phyloP scores from a whole-genome alignment of 2,888 invertebrate genomes.

The Callimorpha dominula region DNA sequence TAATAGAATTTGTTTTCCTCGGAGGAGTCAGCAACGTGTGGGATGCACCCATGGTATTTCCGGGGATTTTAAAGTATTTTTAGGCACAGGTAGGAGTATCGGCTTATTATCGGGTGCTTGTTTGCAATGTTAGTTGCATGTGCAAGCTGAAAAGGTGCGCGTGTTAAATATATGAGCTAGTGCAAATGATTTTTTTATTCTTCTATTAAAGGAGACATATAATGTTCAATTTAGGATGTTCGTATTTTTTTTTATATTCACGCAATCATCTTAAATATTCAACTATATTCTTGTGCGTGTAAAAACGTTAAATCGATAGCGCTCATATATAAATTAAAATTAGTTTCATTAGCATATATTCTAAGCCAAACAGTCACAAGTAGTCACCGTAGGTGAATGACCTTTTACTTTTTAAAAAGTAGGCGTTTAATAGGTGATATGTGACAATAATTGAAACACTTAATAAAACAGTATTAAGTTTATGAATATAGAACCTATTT shows the following conservation, averaged over 20 bases:
- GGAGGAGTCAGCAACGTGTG: no score
- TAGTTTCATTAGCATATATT: slow-evolving; percentile 32
- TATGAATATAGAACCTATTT: background rate
- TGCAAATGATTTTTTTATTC: no score
- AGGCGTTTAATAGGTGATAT: slow-evolving; percentile 2
- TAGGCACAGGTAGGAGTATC: no score
- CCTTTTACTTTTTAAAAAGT: slow-evolving; percentile 29
- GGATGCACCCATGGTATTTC: no score
- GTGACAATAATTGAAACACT: background rate
- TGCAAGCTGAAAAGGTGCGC: no score
- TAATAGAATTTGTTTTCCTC: no score
- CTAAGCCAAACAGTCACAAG: slow-evolving; percentile 35
- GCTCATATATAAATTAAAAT: slow-evolving; percentile 18
- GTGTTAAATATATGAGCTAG: background rate
- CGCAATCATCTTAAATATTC: slow-evolving; percentile 19
- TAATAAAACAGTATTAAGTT: background rate
- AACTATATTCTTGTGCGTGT: slow-evolving; percentile 27
- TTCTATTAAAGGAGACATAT: background rate
- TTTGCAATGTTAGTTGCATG: no score
- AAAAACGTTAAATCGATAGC: slow-evolving; percentile 27
- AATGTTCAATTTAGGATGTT: no score
- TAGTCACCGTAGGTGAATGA: slow-evolving; percentile 17
- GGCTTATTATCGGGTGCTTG: no score
- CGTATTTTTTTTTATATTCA: slow-evolving; percentile 7
- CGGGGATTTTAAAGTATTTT: no score